Evolutionary conservation across 1,140 invertebrate genomes (phyloP), one percentile per base, ranked within the genome.

Genomic region (Pseudachorutes palmiensis): DNA sequence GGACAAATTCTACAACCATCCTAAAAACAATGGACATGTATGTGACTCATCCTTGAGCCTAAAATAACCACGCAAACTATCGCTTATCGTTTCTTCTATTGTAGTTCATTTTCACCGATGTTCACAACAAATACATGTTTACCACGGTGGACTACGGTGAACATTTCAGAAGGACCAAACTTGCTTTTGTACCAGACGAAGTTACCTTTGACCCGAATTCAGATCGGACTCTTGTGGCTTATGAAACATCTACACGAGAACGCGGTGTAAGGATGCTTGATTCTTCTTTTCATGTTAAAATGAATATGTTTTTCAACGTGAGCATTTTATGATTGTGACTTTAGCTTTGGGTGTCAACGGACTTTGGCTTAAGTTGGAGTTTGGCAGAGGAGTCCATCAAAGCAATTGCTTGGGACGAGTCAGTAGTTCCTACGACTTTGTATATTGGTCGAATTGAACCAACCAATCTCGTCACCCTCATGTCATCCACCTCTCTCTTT

Each of bases 101-200:
- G 3, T 76, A 94, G 91, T 90, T 88, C 79, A 83, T 94, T 1
- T 94, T 94, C 78, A 85, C 87, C 33, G 92, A 94, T 78, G 83
- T 85, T 14, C 80, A 81, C 22, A 86, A 93, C 76, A 88, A 88
- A 74, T 82, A 86, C 64, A 80, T 94, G 9, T 94, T 87, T 75
- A 85, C 87, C 31, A 92, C 91, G 0, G 79, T 75, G 26, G 82
- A 94, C 77, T 86, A 86, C 81, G 90, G 89, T 0, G 76, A 78
- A 49, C 84, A 79, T 14, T 87, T 94, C 69, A 78, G 77, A 32
- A 80, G 79, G 60, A 76, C 82, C 1, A 76, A 82, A 49, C 75
- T 94, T 24, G 76, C 77, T 19, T 95, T 94, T 79, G 82, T 82
- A 58, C 92, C 92, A 1, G 87, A 83, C 70, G 85, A 88, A 72